These are phyloP conservation scores for Sepiola atlantica DNA, from an alignment of 2,888 invertebrate species.

Conservation along the genomic window DNA sequence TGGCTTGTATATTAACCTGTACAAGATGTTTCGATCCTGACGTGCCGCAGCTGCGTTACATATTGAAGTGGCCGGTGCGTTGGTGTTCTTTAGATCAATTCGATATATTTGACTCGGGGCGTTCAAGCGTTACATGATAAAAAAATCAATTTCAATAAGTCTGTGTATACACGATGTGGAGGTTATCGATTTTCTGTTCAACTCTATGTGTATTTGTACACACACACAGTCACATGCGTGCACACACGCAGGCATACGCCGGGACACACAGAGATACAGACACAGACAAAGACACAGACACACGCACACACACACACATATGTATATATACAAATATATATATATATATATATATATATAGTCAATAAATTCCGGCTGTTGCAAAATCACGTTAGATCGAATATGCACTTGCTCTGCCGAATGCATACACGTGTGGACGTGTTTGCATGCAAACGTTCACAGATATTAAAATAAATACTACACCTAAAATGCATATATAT, in stretches of 20 bases:
- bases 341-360: too few relatives aligned
- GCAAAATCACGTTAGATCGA: not conserved
- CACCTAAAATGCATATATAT: not conserved
- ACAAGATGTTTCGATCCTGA: not conserved
- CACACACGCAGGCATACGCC: too few relatives aligned
- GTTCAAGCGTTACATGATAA: not conserved
- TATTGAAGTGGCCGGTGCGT: not conserved
- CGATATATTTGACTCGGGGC: not conserved
- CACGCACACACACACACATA: too few relatives aligned
- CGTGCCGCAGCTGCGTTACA: not conserved
- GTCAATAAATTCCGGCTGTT: not conserved
- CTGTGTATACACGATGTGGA: not conserved
- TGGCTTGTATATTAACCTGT: not conserved
- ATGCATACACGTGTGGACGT: not conserved
- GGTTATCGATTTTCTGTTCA: not conserved
- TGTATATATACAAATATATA: not conserved
- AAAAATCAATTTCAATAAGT: not conserved
- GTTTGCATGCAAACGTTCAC: not conserved
- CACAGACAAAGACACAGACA: too few relatives aligned
- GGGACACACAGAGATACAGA: too few relatives aligned
- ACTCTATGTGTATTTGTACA: too few relatives aligned
- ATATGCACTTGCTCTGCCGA: not conserved
- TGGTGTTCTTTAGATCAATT: not conserved
- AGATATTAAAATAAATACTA: not conserved
- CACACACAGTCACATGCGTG: too few relatives aligned